Evolutionary conservation across 2,797 vertebrate genomes (phyloP), one percentile per base, ranked within the genome.

Genomic region (Thamnophis elegans): DNA sequence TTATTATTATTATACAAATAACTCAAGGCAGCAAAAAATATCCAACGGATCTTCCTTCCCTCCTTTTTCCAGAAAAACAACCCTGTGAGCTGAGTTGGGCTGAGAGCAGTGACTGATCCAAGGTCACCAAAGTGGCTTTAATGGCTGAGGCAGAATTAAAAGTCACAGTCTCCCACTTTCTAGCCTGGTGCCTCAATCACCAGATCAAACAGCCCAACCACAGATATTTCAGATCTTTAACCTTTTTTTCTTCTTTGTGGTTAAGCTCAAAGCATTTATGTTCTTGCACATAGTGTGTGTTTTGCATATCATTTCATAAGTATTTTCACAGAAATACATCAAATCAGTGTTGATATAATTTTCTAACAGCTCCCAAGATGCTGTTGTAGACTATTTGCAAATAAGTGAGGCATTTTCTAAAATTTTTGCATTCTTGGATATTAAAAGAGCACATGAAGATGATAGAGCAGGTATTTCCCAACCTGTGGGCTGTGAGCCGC

Each of bases 241-340:
- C 53, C 18, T 25, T 68, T 62, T 22, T 11, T 26, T 89, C n/a
- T 28, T 26, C 59, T 14, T 53, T 88, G 82, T 51, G 62, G 28
- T 1, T 22, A 88, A 32, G 88, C 10, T 56, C 28, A 93, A 94
- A 93, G 1, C 8, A 58, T 5, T 88, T 94, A 54, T 54, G 89
- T 28, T 88, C 25, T 1, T 0, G 2, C 58, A 1, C 89, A 42
- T 36, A 12, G 16, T 54, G 1, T 4, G 1, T 62, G 68, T 94
- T 86, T 20, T 87, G 60, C 91, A 26, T 93, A 94, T 0, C 25
- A 56, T 91, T 11, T 65, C 47, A 82, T 60, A 42, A 1, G 47
- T 36, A 78, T 78, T 90, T 90, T 91, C 60, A 88, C 10, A 88
- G 10, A 87, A 94, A 93, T 0, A 90, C 47, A 91, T 92, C n/a